Percentiles rank a stretch among this genome's conserved stretches.
These are phyloP conservation scores for Semotilus atromaculatus DNA, from an alignment of 2,797 vertebrate genomes.

Conservation along the genomic window DNA sequence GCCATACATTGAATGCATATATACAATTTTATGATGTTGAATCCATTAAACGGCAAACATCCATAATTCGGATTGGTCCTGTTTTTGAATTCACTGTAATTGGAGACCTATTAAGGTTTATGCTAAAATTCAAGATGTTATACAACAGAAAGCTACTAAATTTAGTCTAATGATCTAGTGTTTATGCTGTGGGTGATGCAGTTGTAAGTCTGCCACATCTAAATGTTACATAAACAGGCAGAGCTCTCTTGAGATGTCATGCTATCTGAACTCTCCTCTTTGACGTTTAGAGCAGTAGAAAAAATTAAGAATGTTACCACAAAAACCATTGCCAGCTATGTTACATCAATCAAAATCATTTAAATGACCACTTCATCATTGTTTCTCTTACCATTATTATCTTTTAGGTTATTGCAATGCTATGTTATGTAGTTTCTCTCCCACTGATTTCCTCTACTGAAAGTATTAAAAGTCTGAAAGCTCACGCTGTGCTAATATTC, in stretches of 20 bases:
- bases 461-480: constrained; percentile 45
- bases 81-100: neutral
- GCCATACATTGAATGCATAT: neutral
- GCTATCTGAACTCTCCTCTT: constrained; percentile 40
- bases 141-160: constrained; percentile 43
- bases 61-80: neutral
- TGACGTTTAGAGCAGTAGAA: constrained; percentile 42
- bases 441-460: neutral
- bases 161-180: constrained; percentile 37
- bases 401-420: neutral
- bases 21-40: neutral
- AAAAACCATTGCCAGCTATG: constrained; percentile 27
- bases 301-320: constrained; percentile 32
- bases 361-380: constrained; percentile 4
- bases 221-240: constrained; percentile 38
- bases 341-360: constrained; percentile 1
- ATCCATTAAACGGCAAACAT: neutral
- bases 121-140: constrained; percentile 21
- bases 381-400: neutral
- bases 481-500: constrained; percentile 93
- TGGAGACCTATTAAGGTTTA: neutral
- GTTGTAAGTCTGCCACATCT: constrained; percentile 32
- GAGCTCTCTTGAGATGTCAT: constrained; percentile 34
- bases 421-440: neutral
- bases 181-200: constrained; percentile 47